Conservation (phyloP, 1,140 invertebrate genomes). For the Zaprionus nigranus region DNA sequence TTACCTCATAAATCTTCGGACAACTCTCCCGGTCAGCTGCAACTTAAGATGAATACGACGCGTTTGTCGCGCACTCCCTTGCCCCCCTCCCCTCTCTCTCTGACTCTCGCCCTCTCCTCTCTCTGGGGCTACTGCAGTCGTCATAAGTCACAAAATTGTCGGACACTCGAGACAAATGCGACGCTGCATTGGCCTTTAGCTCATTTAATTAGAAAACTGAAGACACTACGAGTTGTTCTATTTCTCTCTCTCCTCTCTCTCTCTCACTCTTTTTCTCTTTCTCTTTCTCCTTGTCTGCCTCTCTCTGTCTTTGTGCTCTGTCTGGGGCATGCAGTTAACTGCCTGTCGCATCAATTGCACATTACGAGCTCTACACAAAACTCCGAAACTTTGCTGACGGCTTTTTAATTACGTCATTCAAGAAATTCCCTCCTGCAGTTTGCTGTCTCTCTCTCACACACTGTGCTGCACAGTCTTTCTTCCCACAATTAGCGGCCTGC, state of each 20-base stretch:
- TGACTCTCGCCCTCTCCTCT: constrained; percentile 16
- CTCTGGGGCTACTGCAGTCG: constrained; percentile 53
- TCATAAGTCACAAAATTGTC: constrained; percentile 79
- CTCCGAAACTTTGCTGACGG: constrained; percentile 58
- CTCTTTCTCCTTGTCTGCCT: background rate
- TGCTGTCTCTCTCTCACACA: background rate
- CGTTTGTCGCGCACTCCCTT: constrained; percentile 41
- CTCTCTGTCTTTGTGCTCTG: background rate
- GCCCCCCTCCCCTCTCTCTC: constrained; percentile 13
- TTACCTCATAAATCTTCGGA: constrained; percentile 76
- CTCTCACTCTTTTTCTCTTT: background rate
- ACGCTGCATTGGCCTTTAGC: constrained; percentile 62
- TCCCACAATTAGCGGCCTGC: constrained; percentile 64
- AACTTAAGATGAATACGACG: constrained; percentile 34
- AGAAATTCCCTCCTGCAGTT: constrained; percentile 23
- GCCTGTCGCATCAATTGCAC: constrained; percentile 74
- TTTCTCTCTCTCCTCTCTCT: background rate
- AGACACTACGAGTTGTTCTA: constrained; percentile 24
- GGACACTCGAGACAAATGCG: constrained; percentile 79
- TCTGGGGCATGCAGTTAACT: constrained; percentile 57
- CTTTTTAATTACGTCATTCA: constrained; percentile 78
- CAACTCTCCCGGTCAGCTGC: constrained; percentile 22
- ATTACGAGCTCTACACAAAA: constrained; percentile 66
- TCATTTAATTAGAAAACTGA: constrained; percentile 76
- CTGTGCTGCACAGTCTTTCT: background rate